Conservation (phyloP, 2,113 vertebrate species). For the Athene cunicularia region DNA sequence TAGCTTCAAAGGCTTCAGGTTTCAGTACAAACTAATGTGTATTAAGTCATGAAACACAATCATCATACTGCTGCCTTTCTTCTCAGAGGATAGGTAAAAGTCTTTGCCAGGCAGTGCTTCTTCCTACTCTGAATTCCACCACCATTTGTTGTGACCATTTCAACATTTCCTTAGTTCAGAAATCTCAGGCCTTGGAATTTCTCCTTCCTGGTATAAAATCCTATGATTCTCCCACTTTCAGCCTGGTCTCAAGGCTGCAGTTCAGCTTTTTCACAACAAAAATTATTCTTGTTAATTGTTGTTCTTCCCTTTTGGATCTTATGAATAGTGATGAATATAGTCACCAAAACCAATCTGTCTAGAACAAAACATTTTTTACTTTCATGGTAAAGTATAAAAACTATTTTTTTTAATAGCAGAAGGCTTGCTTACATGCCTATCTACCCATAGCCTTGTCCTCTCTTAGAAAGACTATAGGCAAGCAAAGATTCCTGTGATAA, state of each 20-base stretch:
- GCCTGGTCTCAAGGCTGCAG: neutral
- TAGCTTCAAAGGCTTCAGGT: neutral
- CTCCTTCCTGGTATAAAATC: neutral
- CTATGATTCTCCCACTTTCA: neutral
- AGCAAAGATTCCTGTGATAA: neutral
- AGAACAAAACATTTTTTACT: neutral
- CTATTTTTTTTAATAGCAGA: neutral
- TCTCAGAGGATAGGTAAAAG: neutral
- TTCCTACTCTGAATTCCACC: neutral
- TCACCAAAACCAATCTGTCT: neutral
- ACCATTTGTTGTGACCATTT: neutral
- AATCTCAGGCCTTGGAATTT: neutral
- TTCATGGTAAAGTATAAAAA: neutral
- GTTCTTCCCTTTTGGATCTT: neutral
- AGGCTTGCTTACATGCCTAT: neutral
- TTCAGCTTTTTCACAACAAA: neutral
- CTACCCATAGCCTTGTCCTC: neutral
- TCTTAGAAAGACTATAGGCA: neutral
- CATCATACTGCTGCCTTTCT: neutral
- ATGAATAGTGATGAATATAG: neutral
- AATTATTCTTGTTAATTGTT: neutral
- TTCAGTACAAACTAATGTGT: neutral
- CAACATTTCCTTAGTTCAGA: neutral
- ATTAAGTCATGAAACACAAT: neutral
- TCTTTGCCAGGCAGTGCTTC: neutral